A percentile compares a stretch with the other conserved stretches of the same genome.
Evolutionary conservation across 2,113 vertebrate species (phyloP).

Genomic region (Platichthys stellatus): DNA sequence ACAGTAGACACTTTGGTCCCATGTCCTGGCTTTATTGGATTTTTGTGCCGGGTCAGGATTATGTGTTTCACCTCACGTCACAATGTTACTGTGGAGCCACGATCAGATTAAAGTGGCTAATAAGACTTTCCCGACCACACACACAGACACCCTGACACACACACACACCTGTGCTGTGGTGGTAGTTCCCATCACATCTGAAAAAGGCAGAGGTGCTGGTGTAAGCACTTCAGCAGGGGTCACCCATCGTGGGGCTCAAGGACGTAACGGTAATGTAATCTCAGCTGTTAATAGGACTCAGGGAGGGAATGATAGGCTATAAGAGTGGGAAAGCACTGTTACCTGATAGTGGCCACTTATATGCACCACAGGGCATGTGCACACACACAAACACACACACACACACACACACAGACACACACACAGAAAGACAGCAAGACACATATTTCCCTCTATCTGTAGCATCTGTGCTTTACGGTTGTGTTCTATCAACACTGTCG

Average conservation of each 20-base stretch:
- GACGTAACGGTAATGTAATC: conserved; percentile 77
- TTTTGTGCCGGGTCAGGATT: conserved; percentile 21
- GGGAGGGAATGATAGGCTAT: conserved; percentile 24
- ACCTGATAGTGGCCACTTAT: conserved; percentile 43
- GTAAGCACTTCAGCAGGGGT: conserved; percentile 69
- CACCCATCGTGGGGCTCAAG: conserved; percentile 71
- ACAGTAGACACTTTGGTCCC: neutral
- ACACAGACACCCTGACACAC: neutral
- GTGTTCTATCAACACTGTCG: conserved; percentile 14
- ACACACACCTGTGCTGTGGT: conserved; percentile 4
- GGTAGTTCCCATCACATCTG: conserved; percentile 56
- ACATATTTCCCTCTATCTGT: conserved; percentile 25
- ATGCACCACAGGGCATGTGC: conserved; percentile 10
- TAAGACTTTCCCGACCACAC: neutral
- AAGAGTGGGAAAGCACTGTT: conserved; percentile 48
- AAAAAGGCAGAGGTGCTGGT: conserved; percentile 63
- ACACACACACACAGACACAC: neutral
- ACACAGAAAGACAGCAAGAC: neutral
- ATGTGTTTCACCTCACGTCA: conserved; percentile 14
- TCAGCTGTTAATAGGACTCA: conserved; percentile 69
- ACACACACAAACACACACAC: conserved; percentile 8
- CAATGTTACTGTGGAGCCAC: neutral
- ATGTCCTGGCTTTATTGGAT: conserved; percentile 2
- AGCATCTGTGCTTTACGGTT: conserved; percentile 8
- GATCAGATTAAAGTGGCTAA: conserved; percentile 39